A percentile compares a stretch with the other conserved stretches of the same genome.
phyloP scores from a whole-genome alignment of 2,888 invertebrate genomes.

The Cynaeus angustus region DNA sequence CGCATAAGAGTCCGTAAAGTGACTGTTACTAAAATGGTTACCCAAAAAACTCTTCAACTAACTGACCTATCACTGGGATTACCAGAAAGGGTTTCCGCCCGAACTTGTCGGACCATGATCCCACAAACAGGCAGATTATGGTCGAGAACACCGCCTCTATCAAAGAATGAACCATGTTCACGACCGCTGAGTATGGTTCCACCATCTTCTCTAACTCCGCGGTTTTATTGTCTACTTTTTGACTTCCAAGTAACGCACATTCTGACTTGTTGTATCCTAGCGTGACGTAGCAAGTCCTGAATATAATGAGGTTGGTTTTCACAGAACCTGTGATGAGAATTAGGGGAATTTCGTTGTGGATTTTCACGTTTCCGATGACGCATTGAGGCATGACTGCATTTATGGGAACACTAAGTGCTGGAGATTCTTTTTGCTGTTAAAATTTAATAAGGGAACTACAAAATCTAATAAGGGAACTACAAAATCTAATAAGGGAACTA shows the following conservation, averaged over 20 bases:
- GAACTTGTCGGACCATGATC: slow-evolving; percentile 88
- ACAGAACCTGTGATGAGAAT: slow-evolving; percentile 45
- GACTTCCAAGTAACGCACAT: slow-evolving; percentile 16
- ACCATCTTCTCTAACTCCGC: slow-evolving; percentile 68
- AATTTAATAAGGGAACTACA: no score
- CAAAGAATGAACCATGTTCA: slow-evolving; percentile 77
- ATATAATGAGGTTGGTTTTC: slow-evolving; percentile 11
- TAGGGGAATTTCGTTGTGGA: slow-evolving; percentile 53
- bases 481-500: no score
- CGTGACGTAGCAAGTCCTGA: slow-evolving; percentile 20
- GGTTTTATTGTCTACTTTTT: not conserved
- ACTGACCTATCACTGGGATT: not conserved
- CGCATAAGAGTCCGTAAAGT: no score
- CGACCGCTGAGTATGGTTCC: slow-evolving; percentile 79
- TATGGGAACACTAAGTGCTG: no score
- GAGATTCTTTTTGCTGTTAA: no score
- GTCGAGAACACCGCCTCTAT: slow-evolving; percentile 81
- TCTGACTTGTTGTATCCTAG: slow-evolving; percentile 16
- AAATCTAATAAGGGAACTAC: no score
- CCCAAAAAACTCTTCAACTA: no score
- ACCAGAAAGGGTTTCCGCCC: slow-evolving; percentile 82
- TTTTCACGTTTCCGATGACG: slow-evolving; percentile 33
- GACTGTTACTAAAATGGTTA: no score
- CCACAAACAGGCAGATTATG: slow-evolving; percentile 81
- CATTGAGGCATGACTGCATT: slow-evolving; percentile 39